phyloP scores from a whole-genome alignment of 2,113 vertebrate genomes.

The Pedetes capensis region DNA sequence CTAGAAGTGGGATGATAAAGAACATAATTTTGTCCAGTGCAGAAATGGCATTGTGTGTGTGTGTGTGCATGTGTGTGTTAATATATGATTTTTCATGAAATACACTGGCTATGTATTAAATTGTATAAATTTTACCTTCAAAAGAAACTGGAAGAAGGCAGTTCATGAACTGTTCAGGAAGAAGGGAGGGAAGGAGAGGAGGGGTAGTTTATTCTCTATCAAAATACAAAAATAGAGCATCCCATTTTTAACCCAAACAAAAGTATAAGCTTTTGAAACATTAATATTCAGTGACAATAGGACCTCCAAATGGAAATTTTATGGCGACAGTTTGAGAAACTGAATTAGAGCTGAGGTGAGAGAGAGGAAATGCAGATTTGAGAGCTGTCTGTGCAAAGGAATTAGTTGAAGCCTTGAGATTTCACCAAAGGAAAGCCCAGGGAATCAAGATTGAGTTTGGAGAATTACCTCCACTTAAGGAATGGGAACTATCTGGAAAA shows the following conservation, averaged over 20 bases:
- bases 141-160: neutral
- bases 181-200: neutral
- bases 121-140: neutral
- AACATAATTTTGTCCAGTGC: too few relatives aligned
- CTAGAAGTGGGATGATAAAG: too few relatives aligned
- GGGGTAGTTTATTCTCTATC: neutral
- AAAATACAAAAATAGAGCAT: neutral
- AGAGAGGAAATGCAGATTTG: neutral
- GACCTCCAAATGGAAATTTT: neutral
- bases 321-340: neutral
- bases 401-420: neutral
- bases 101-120: neutral
- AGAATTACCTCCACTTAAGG: neutral
- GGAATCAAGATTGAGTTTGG: neutral
- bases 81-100: neutral
- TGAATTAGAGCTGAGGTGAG: neutral
- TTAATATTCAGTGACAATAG: slow-evolving; percentile 1
- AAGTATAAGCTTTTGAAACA: neutral
- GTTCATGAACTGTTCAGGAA: too few relatives aligned
- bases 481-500: neutral
- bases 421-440: neutral
- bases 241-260: neutral
- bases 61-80: neutral
- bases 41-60: too few relatives aligned
- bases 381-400: neutral